Conservation (phyloP, 2,888 invertebrate genomes). For the Eupithecia insigniata region DNA sequence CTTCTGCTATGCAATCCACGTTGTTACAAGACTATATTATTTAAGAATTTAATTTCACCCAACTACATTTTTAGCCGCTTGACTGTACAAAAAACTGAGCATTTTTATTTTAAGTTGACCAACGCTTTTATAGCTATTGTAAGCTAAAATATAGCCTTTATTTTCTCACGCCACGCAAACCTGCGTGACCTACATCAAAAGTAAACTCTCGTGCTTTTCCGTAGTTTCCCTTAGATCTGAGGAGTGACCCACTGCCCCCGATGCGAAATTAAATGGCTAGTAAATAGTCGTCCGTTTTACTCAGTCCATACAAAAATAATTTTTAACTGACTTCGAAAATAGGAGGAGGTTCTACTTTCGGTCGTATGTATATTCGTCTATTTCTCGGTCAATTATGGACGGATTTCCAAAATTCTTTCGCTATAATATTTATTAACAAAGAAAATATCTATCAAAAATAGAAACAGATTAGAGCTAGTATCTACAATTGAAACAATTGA, state of each 20-base stretch:
- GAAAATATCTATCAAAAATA: too few relatives aligned
- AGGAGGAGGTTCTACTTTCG: too few relatives aligned
- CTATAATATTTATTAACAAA: too few relatives aligned
- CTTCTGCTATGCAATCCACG: not conserved
- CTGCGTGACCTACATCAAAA: constrained; percentile 59
- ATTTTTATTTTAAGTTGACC: constrained; percentile 29
- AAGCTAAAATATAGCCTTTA: constrained; percentile 30
- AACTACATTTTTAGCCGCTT: not conserved
- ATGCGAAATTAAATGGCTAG: constrained; percentile 45
- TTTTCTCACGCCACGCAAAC: constrained; percentile 65
- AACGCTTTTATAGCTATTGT: constrained; percentile 35
- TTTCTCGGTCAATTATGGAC: too few relatives aligned
- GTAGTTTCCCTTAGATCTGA: constrained; percentile 63
- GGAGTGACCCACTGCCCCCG: constrained; percentile 74
- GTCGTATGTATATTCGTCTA: too few relatives aligned
- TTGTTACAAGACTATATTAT: not conserved
- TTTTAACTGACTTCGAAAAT: too few relatives aligned
- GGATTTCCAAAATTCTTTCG: too few relatives aligned
- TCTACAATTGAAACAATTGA: too few relatives aligned
- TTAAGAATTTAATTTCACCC: not conserved
- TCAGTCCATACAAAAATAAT: not conserved
- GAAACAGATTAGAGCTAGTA: too few relatives aligned
- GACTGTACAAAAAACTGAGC: not conserved
- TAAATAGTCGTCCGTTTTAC: constrained; percentile 34
- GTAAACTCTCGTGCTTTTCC: constrained; percentile 59